Evolutionary conservation across 1,140 invertebrate species (phyloP), one percentile per base, ranked within the genome.

Genomic region (Sarcophaga bullata): DNA sequence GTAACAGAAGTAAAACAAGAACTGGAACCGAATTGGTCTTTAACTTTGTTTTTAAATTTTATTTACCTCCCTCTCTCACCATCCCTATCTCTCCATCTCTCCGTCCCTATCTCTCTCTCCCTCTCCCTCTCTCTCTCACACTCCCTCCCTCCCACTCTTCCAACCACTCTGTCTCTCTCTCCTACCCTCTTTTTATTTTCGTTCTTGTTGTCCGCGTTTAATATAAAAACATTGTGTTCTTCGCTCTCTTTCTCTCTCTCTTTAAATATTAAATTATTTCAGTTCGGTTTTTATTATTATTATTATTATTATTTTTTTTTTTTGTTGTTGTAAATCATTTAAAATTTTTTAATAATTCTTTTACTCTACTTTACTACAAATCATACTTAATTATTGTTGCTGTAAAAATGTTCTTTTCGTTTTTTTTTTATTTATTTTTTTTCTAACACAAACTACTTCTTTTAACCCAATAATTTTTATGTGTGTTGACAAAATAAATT

Each of bases 171-270:
- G n/a, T 78, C 47, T 15, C 11, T 78, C 17, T 17, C 46, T 48
- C 17, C 46, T 78, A 17, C 37, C 15, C 15, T 72, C 62, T 72
- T 7, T 25, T 76, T 10, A 8, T 78, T 78, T 82, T 78, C 78
- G 82, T 82, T 82, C 62, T 82, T 78, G 25, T 82, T 73, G 62
- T 37, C 52, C 25, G 76, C 25, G n/a, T 62, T 82, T 10, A 58
- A 48, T 15, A 75, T 82, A 73, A 81, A 47, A 4, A 73, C 50
- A 49, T 54, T 47, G 3, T 46, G 6, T 75, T 75, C 1, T 75
- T 76, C 9, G 47, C 11, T 62, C 17, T 81, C n/a, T 48, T 72
- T 68, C 17, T 46, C 68, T 37, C 17, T 25, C 46, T 11, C 62
- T 58, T 54, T 54, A 9, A 68, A 47, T 81, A 47, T 8, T 47